Conservation (phyloP, 2,888 invertebrate species). For the Lasioglossum malachurum region DNA sequence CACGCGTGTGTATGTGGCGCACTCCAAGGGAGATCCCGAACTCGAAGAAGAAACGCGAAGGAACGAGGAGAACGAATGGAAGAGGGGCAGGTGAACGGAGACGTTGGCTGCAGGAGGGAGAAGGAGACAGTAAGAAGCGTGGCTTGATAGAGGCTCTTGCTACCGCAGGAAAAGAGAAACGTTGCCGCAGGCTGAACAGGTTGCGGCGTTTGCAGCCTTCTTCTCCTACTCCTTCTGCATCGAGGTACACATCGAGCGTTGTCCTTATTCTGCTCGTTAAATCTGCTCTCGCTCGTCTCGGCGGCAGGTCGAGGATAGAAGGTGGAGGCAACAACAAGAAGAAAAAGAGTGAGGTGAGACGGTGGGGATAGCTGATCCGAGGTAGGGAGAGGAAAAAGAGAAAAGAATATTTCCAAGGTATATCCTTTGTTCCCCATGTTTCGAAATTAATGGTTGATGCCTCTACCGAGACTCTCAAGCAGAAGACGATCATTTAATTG, state of each 20-base stretch:
- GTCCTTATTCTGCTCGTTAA: slow-evolving; percentile 45
- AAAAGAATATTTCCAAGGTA: slow-evolving; percentile 75
- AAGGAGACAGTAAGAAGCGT: slow-evolving; percentile 55
- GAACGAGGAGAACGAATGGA: neutral
- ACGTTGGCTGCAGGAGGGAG: slow-evolving; percentile 19
- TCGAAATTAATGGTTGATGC: slow-evolving; percentile 82
- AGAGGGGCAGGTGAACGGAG: slow-evolving; percentile 20
- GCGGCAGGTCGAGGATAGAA: slow-evolving; percentile 66
- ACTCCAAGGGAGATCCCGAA: slow-evolving; percentile 26
- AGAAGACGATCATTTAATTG: slow-evolving; percentile 80
- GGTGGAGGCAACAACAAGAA: slow-evolving; percentile 19
- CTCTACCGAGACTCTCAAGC: slow-evolving; percentile 71
- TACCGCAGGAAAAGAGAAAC: slow-evolving; percentile 80
- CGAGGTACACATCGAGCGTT: slow-evolving; percentile 28
- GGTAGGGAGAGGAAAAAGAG: slow-evolving; percentile 44
- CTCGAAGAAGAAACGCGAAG: neutral
- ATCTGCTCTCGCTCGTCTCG: slow-evolving; percentile 61
- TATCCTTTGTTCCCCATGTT: slow-evolving; percentile 82
- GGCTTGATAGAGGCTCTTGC: slow-evolving; percentile 74
- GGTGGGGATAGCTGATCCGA: slow-evolving; percentile 12
- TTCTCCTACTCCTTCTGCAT: slow-evolving; percentile 44
- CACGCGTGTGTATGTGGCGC: neutral
- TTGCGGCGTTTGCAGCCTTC: slow-evolving; percentile 71
- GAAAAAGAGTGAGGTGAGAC: slow-evolving; percentile 27
- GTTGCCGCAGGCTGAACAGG: slow-evolving; percentile 79